Evolutionary conservation across 2,797 vertebrate genomes (phyloP), one percentile per base, ranked within the genome.

Genomic region (Pyrocephalus nanus): DNA sequence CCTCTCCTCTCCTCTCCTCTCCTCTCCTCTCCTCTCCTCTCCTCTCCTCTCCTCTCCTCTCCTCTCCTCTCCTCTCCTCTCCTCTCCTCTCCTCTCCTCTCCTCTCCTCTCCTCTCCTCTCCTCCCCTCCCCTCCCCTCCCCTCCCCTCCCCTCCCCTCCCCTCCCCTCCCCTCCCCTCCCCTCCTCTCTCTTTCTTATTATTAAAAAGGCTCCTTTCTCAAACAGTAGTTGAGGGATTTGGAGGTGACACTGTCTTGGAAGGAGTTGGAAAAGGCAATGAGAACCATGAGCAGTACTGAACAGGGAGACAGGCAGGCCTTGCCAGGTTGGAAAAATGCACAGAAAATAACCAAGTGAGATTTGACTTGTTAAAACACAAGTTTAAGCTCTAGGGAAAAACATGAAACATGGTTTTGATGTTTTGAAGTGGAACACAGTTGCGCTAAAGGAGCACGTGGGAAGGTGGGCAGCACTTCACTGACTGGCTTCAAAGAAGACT

Each of bases 361-460:
- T 94, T 94, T 96, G 91, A 95, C 93, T 95, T 92, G 92, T 91
- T 92, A 91, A 95, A 96, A 83, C 78, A 85, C 34, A 93, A 95
- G 67, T 85, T 93, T 82, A 93, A 93, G 77, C 93, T 94, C 93
- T 89, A 85, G 94, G 94, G 93, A 77, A 95, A 92, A 94, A 94
- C 86, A 96, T 97, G 95, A 96, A 97, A 95, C 65, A 5, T 65
- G 60, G 14, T 73, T 97, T 95, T 94, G 92, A 92, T 93, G 94
- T 95, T 95, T 95, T 94, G 92, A 95, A 96, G 88, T 79, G 67
- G 67, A 92, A 73, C 71, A 89, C 36, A 18, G 88, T 95, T 92
- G 67, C 0, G 0, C 55, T 94, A 55, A 79, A 95, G 74, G 48
- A 95, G 70, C 77, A 50, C 45, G 86, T 82, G 71, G 90, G 64